phyloP scores from a whole-genome alignment of 1,140 invertebrate species.

The Apis laboriosa region DNA sequence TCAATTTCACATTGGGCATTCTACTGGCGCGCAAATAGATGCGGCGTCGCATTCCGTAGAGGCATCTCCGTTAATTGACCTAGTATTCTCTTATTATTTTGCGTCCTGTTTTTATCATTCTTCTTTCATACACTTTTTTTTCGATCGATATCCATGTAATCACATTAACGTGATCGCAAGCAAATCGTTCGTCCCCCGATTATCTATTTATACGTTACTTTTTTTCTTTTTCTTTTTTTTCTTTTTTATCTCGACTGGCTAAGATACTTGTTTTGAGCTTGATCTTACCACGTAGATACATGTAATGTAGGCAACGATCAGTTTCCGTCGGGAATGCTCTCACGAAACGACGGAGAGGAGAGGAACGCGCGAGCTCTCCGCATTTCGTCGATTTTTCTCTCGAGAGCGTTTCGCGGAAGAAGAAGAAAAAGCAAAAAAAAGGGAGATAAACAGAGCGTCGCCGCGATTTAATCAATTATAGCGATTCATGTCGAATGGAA shows the following conservation, averaged over 20 bases:
- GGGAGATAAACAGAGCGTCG: slow-evolving; percentile 5
- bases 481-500: slow-evolving; percentile 67
- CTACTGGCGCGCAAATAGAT: slow-evolving; percentile 66
- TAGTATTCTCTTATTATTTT: slow-evolving; percentile 55
- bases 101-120: background rate
- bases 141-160: background rate
- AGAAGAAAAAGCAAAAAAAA: background rate
- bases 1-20: slow-evolving; percentile 50
- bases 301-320: slow-evolving; percentile 77
- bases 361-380: slow-evolving; percentile 17
- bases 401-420: background rate
- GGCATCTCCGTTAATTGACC: slow-evolving; percentile 78
- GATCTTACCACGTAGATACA: slow-evolving; percentile 76
- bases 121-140: background rate
- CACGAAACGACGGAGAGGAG: background rate
- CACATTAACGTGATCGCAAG: background rate
- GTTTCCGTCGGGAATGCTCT: slow-evolving; percentile 52
- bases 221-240: no score
- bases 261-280: slow-evolving; percentile 77
- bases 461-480: slow-evolving; percentile 47
- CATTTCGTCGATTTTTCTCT: background rate
- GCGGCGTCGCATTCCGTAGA: slow-evolving; percentile 72
- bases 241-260: slow-evolving; percentile 61
- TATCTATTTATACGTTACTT: background rate
- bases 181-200: slow-evolving; percentile 12